Evolutionary conservation across 2,113 vertebrate species (phyloP), one percentile per base, ranked within the genome.

Genomic region (Cisticola juncidis): DNA sequence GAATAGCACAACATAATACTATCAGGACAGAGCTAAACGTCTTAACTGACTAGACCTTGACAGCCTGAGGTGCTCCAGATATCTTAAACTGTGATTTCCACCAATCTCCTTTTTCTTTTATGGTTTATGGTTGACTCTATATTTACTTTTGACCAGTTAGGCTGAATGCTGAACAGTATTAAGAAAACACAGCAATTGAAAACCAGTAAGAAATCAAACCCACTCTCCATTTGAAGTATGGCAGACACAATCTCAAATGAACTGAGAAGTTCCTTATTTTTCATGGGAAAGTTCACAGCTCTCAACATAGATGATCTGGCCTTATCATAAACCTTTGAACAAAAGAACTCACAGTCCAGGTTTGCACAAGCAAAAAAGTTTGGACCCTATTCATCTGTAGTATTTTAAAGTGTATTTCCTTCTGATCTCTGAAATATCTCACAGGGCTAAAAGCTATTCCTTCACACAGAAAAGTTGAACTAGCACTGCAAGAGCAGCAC

Each of bases 21-120:
- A 50, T 53, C 31, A 70, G 62, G 47, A 58, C 35, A 71, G 79
- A 94, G 45, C n/a, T 88, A 82, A 92, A 93, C 5, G 0, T 50
- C 79, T 89, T 90, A 93, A 82, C 70, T 65, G 79, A 66, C 50
- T 51, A 66, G 40, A 90, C 26, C 60, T 92, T 80, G 86, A 94
- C 73, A 93, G 64, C 35, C 35, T 62, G 56, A 83, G 29, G 71
- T 86, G 29, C 24, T 92, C 72, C 51, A 66, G 68, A 80, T 77
- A 66, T 48, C 58, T 88, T 86, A 90, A 88, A 66, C 35, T 29
- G 84, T 70, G 47, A 87, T 88, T 94, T 90, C 38, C 19, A 83
- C 11, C 47, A 42, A 78, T 58, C 76, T 90, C 23, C 36, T 91
- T 89, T 91, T 79, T 74, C 9, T 76, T 73, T 73, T 58, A 38